These are phyloP conservation scores for Synanthedon vespiformis DNA, from an alignment of 2,888 invertebrate genomes.

Conservation along the genomic window DNA sequence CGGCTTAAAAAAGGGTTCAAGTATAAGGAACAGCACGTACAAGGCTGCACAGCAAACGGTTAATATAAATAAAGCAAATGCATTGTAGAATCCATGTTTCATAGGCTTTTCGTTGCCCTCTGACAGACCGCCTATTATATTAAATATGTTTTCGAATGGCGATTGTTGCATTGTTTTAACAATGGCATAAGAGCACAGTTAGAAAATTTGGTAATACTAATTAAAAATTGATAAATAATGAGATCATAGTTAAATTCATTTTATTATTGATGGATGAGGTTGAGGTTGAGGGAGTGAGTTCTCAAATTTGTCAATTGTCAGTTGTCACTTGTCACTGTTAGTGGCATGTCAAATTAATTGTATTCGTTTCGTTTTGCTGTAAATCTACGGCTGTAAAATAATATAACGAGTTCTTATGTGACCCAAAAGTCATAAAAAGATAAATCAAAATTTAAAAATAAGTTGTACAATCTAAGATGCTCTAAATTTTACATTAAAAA, in stretches of 20 bases:
- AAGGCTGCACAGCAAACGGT: conserved; percentile 76
- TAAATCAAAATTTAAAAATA: too few species aligned
- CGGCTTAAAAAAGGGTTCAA: conserved; percentile 93
- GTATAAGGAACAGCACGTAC: conserved; percentile 84
- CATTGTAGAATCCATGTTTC: conserved; percentile 92
- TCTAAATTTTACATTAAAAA: too few species aligned
- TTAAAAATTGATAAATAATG: conserved; percentile 13
- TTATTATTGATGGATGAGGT: too few species aligned
- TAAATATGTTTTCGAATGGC: conserved; percentile 76
- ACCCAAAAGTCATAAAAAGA: too few species aligned
- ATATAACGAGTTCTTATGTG: too few species aligned
- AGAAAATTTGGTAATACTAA: background rate
- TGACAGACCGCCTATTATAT: conserved; percentile 76
- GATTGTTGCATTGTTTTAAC: conserved; percentile 56
- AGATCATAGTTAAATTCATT: conserved; percentile 29
- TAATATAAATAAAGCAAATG: conserved; percentile 83
- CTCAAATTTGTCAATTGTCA: too few species aligned
- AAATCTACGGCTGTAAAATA: too few species aligned
- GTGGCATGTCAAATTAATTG: too few species aligned
- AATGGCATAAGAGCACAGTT: background rate
- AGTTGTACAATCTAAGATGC: too few species aligned
- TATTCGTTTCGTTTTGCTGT: too few species aligned
- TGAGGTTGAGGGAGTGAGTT: too few species aligned
- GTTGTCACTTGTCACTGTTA: too few species aligned
- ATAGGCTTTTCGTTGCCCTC: conserved; percentile 89